Evolutionary conservation across 2,113 vertebrate genomes (phyloP).

Genomic region (Etheostoma cragini): DNA sequence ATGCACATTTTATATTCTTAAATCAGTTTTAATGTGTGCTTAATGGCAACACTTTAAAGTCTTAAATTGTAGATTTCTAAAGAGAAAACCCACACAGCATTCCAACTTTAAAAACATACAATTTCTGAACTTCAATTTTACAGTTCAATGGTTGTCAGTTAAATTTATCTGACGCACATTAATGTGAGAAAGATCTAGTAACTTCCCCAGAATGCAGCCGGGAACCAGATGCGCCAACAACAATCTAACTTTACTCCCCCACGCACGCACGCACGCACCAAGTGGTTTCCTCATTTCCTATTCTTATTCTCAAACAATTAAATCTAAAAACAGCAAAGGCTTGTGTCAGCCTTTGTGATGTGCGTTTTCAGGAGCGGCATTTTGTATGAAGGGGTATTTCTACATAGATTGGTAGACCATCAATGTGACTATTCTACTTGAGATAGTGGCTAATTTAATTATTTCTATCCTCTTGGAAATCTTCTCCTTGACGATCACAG

Average conservation of each 20-base stretch:
- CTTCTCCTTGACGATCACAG: conserved; percentile 68
- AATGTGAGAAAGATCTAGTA: conserved; percentile 6
- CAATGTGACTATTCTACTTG: conserved; percentile 58
- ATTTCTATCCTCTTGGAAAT: conserved; percentile 70
- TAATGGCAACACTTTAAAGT: background rate
- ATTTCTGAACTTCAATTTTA: conserved; percentile 17
- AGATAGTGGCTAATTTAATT: conserved; percentile 65
- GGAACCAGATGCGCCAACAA: conserved; percentile 53
- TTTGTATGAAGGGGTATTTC: conserved; percentile 5
- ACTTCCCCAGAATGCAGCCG: conserved; percentile 53
- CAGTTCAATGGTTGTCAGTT: conserved; percentile 17
- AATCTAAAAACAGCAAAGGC: conserved; percentile 4
- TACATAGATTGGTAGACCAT: conserved; percentile 17
- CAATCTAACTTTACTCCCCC: conserved; percentile 13
- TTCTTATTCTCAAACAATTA: conserved; percentile 40
- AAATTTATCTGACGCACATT: conserved; percentile 39
- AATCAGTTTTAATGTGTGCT: background rate
- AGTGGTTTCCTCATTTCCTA: conserved; percentile 46
- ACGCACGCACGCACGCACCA: background rate
- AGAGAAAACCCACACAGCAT: background rate
- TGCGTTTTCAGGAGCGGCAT: conserved; percentile 3
- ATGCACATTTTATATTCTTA: background rate
- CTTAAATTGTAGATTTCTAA: background rate
- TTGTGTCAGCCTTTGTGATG: background rate
- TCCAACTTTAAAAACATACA: background rate